Evolutionary conservation across 2,797 vertebrate species (phyloP).

Genomic region (Linurgus olivaceus): DNA sequence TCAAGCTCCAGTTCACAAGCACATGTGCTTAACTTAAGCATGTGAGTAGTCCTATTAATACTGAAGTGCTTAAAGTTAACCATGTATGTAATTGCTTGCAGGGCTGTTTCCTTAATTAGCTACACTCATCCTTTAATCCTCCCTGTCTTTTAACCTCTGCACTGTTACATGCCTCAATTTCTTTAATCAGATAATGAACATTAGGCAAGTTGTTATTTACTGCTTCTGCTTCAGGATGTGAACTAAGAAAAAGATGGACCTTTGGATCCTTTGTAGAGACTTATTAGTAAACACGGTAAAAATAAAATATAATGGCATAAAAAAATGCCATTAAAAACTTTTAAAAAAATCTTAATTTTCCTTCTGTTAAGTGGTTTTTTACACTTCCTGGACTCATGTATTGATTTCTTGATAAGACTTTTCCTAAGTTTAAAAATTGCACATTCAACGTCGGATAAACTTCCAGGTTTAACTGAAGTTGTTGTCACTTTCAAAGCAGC

Average conservation of each 20-base stretch:
- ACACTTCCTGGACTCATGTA: not conserved
- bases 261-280: rapidly evolving
- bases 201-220: slow-evolving; percentile 30
- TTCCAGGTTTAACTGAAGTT: not conserved
- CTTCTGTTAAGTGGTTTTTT: not conserved
- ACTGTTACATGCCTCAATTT: slow-evolving; percentile 33
- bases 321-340: not conserved
- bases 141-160: slow-evolving; percentile 49
- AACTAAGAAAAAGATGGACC: not conserved
- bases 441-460: not conserved
- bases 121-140: slow-evolving; percentile 53
- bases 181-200: slow-evolving; percentile 48
- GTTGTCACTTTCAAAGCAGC: not conserved
- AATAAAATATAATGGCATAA: not conserved
- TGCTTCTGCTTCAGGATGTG: not conserved
- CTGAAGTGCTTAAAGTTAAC: slow-evolving; percentile 49
- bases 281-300: not conserved
- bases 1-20: slow-evolving; percentile 20
- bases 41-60: slow-evolving; percentile 1
- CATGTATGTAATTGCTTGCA: slow-evolving; percentile 49
- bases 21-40: slow-evolving; percentile 33
- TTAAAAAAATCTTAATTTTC: not conserved
- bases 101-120: slow-evolving; percentile 49
- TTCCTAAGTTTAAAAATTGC: not conserved
- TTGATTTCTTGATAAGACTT: not conserved